Base-by-base conservation (phyloP, 2,888 invertebrate genomes). In the Bombyx huttoni region DNA sequence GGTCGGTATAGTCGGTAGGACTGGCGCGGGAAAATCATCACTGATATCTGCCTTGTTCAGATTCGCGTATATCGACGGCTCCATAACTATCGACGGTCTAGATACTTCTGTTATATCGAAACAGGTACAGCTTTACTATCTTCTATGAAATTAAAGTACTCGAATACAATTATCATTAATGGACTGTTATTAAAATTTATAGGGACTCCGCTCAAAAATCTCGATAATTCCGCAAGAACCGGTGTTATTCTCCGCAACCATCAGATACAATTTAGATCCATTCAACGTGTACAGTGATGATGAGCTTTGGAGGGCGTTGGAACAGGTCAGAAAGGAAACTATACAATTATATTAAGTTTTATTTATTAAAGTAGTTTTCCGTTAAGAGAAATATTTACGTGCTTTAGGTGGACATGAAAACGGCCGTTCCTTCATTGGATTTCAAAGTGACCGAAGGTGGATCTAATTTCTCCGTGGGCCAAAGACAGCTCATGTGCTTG, bases 401-500 rank as follows among this genome's bases (percentile, higher is more conserved):
- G 56, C 61, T 59, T 54, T 57, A 93, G 92, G 94, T 95, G 13
- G 94, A 95, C 64, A 75, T 96, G 60, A 94, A 94, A 71, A 91
- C 92, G 34, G 89, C 91, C 0, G 79, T 94, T 0, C 79, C 89
- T 7, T 90, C 91, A 9, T 74, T 96, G 51, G 92, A 94, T 57
- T 91, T 90, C 54, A 89, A 91, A 68, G 94, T 93, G 59, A 92
- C 91, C 52, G 95, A 93, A 83, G 93, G 93, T 13, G 95, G 95
- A 0, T 78, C 91, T 7, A 95, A 95, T 74, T 95, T 96, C 70
- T 97, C 96, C 55, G 95, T 97, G 10, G 98, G 98, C 0, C 97
- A 98, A 74, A 89, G 96, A 33, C 98, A 98, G 73, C 78, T 98
- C 52, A 92, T 98, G 62, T 98, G 97, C 70, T 84, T 98, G 56